phyloP scores from a whole-genome alignment of 2,113 vertebrate genomes.

The Leptobrachium leishanense region DNA sequence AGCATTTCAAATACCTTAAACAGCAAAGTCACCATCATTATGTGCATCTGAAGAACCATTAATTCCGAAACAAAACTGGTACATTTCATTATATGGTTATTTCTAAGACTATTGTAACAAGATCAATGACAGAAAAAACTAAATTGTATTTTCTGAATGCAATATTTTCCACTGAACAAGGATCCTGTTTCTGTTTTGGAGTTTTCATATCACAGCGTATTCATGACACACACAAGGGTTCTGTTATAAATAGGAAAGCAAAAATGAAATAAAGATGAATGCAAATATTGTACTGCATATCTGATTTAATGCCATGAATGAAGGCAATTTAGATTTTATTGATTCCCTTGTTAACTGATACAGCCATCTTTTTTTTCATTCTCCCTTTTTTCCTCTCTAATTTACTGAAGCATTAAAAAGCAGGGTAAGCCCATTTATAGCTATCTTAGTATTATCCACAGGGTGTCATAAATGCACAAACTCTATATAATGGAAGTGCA shows the following conservation, averaged over 20 bases:
- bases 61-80: neutral
- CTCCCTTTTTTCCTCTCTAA: constrained; percentile 52
- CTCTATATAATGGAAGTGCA: constrained; percentile 86
- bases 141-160: neutral
- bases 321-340: constrained; percentile 53
- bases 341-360: constrained; percentile 55
- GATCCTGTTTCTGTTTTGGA: constrained; percentile 20
- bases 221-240: constrained; percentile 33
- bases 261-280: constrained; percentile 38
- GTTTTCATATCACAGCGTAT: constrained; percentile 13
- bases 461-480: constrained; percentile 85
- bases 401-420: constrained; percentile 64
- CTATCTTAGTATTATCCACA: constrained; percentile 66
- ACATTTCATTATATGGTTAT: neutral
- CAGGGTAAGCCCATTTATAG: constrained; percentile 68
- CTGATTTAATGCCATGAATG: constrained; percentile 47
- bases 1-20: too few species aligned
- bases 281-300: constrained; percentile 41
- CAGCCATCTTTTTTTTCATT: constrained; percentile 41
- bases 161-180: neutral
- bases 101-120: neutral
- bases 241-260: constrained; percentile 20
- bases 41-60: neutral
- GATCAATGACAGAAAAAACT: neutral
- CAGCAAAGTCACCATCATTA: too few species aligned